phyloP scores from a whole-genome alignment of 2,113 vertebrate genomes.

The Carlito syrichta region DNA sequence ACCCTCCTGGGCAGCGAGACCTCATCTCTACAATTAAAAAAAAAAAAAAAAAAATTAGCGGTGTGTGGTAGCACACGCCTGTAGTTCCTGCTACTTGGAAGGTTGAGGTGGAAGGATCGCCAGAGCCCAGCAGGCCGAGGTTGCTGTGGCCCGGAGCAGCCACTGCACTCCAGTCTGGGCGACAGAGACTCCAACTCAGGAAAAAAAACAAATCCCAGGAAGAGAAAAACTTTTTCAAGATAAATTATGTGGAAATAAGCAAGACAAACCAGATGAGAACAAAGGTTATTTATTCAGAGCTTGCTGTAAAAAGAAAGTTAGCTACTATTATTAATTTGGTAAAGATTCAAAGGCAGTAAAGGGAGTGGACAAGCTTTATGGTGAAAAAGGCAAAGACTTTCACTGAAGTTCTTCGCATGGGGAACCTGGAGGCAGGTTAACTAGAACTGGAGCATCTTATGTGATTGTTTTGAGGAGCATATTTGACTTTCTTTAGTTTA shows the following conservation, averaged over 20 bases:
- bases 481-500: neutral
- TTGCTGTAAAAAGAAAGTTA: neutral
- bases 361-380: neutral
- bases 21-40: too few species aligned
- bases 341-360: neutral
- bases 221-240: neutral
- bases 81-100: too few species aligned
- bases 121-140: too few species aligned
- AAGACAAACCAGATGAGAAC: neutral
- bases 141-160: too few species aligned
- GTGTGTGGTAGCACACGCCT: too few species aligned
- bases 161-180: too few species aligned
- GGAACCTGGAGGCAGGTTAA: neutral
- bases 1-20: too few species aligned
- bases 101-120: too few species aligned
- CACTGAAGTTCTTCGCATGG: neutral
- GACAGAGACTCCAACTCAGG: too few species aligned
- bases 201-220: too few species aligned
- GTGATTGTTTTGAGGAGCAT: neutral
- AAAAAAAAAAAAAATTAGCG: too few species aligned
- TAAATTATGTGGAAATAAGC: neutral
- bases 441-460: neutral
- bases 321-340: neutral
- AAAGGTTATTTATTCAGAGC: neutral
- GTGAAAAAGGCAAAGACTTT: neutral